Evolutionary conservation across 2,888 invertebrate species (phyloP), one percentile per base, ranked within the genome.

Genomic region (Ernsta delagoae): DNA sequence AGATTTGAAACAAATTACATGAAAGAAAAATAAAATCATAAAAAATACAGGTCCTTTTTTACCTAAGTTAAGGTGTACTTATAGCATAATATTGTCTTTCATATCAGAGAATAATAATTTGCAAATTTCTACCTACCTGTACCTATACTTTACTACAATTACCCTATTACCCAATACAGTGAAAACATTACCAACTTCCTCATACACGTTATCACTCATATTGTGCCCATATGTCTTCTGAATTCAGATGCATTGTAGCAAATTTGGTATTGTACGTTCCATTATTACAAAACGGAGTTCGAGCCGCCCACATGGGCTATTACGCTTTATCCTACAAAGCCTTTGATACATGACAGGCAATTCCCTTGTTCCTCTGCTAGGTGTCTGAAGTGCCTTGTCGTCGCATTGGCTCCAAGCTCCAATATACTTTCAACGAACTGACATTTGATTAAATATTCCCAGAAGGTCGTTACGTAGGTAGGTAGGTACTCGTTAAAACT

Each of bases 311-410:
- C 31, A 31, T n/a, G 39, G 45, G 5, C 60, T 45, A 60, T 60
- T 60, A 60, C 60, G 24, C 60, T 60, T 45, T 60, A 45, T 60
- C 60, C 45, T 31, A 60, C 60, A 60, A 60, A 60, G 60, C 60
- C 60, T 45, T 60, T 60, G 60, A 60, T 60, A 45, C 45, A 60
- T 60, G 60, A 60, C 60, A 60, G 31, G 60, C 60, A 60, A 60
- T 60, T 60, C 60, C 45, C 43, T 43, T 60, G 45, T 60, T 60
- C 45, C 60, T 31, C 31, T 45, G 45, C 45, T 45, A 60, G 43
- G 60, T 60, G 60, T 31, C 60, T 45, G n/a, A 59, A 43, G 31
- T 45, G 24, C 31, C n/a, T 11, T 45, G 60, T 60, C 60, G 45
- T 60, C 45, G 45, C 9, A 43, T 59, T 8, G 41, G 24, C n/a